Percentiles rank a stretch among this genome's conserved stretches.
Evolutionary conservation across 2,113 vertebrate species (phyloP).

Genomic region (Triplophysa rosa): DNA sequence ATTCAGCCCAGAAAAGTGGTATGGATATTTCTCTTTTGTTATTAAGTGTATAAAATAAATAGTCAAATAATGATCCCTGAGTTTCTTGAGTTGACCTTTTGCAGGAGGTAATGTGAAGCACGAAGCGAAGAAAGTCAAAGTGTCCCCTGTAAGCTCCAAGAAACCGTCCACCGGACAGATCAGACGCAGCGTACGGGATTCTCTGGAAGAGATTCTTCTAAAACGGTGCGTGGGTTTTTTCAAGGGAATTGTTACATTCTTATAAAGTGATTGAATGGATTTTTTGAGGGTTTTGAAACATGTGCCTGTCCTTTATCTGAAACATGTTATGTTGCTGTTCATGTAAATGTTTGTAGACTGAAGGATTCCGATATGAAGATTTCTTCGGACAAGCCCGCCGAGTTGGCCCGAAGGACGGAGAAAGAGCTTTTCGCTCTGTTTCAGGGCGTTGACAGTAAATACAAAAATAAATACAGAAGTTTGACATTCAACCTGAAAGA

Average conservation of each 20-base stretch:
- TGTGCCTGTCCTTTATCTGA: too few relatives aligned
- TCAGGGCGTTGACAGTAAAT: constrained; percentile 95
- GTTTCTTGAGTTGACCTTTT: constrained; percentile 50
- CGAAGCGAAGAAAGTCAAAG: constrained; percentile 82
- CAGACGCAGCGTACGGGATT: constrained; percentile 90
- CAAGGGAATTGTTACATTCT: not conserved
- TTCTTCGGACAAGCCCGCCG: constrained; percentile 86
- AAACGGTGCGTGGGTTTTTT: constrained; percentile 78
- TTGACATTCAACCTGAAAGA: constrained; percentile 98
- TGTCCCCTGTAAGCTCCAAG: constrained; percentile 75
- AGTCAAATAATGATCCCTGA: not conserved
- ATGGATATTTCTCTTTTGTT: constrained; percentile 4
- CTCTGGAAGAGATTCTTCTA: constrained; percentile 91
- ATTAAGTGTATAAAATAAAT: not conserved
- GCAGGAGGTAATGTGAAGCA: constrained; percentile 80
- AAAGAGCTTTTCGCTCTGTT: constrained; percentile 93
- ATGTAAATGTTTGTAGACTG: constrained; percentile 72
- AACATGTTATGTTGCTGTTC: too few relatives aligned
- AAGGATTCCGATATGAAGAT: constrained; percentile 89
- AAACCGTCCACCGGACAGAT: constrained; percentile 94
- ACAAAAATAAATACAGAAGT: constrained; percentile 98
- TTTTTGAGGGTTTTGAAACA: not conserved
- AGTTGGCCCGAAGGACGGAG: constrained; percentile 92
- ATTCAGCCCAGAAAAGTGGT: constrained; percentile 69
- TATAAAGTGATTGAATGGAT: not conserved